Evolutionary conservation across 2,888 invertebrate species (phyloP).

Genomic region (Cheilosia vernalis): DNA sequence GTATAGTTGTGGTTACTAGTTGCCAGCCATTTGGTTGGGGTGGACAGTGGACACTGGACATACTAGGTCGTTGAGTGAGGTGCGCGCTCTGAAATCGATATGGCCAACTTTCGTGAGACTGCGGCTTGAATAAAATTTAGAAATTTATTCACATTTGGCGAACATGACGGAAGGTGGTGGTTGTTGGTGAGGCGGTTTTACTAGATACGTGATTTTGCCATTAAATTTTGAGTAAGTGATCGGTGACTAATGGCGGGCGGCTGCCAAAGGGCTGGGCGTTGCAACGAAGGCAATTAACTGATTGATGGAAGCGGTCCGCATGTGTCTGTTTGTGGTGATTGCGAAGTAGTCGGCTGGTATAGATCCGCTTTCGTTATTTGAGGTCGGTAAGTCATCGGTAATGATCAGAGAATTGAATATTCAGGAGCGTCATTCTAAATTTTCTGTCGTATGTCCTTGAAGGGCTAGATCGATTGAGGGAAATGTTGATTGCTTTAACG

Average conservation of each 20-base stretch:
- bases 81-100: slow-evolving; percentile 47
- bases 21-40: slow-evolving; percentile 52
- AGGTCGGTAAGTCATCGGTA: no score
- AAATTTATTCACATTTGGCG: slow-evolving; percentile 64
- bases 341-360: no score
- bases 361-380: no score
- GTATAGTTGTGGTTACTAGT: slow-evolving; percentile 34
- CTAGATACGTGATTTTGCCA: background rate
- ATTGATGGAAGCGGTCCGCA: no score
- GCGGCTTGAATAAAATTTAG: slow-evolving; percentile 45
- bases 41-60: slow-evolving; percentile 58
- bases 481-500: no score
- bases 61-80: slow-evolving; percentile 31
- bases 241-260: background rate
- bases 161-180: slow-evolving; percentile 37
- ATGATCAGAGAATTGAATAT: no score
- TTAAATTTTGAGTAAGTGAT: slow-evolving; percentile 17
- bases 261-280: slow-evolving; percentile 4
- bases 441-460: no score
- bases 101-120: slow-evolving; percentile 43
- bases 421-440: no score
- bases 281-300: background rate
- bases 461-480: no score
- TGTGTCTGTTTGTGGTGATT: no score
- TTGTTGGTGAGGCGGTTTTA: slow-evolving; percentile 45